phyloP scores from a whole-genome alignment of 2,113 vertebrate species.

The Deroptyus accipitrinus region DNA sequence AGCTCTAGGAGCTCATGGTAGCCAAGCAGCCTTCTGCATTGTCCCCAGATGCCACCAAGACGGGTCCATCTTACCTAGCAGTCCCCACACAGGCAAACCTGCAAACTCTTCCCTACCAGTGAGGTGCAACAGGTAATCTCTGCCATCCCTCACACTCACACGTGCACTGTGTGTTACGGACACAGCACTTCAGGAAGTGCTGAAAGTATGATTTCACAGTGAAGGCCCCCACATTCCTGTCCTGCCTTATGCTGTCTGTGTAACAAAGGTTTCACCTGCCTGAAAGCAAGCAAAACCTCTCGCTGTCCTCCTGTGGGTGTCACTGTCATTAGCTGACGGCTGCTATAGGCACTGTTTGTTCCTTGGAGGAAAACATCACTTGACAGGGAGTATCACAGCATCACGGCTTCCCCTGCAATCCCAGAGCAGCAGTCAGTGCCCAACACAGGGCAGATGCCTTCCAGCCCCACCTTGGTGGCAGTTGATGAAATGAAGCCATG shows the following conservation, averaged over 20 bases:
- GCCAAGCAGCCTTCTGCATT: neutral
- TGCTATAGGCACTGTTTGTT: neutral
- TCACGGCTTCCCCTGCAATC: too few species aligned
- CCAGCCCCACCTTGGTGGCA: neutral
- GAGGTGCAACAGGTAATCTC: neutral
- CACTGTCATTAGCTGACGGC: neutral
- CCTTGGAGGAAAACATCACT: neutral
- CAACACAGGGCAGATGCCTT: accelerated
- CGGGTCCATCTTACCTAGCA: neutral
- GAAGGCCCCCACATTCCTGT: neutral
- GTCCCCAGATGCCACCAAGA: neutral
- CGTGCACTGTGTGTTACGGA: accelerated
- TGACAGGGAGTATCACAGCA: neutral
- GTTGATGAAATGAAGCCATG: neutral
- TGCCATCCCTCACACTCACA: neutral
- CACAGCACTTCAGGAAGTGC: neutral
- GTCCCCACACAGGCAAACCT: accelerated
- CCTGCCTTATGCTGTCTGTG: neutral
- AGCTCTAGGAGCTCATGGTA: accelerated
- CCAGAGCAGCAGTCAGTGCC: neutral
- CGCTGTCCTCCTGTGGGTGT: neutral
- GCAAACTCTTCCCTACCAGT: accelerated
- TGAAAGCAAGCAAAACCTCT: neutral
- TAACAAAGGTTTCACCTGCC: neutral
- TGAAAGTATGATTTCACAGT: neutral